Evolutionary conservation across 2,888 invertebrate species (phyloP), one percentile per base, ranked within the genome.

Genomic region (Branchellion lobata): DNA sequence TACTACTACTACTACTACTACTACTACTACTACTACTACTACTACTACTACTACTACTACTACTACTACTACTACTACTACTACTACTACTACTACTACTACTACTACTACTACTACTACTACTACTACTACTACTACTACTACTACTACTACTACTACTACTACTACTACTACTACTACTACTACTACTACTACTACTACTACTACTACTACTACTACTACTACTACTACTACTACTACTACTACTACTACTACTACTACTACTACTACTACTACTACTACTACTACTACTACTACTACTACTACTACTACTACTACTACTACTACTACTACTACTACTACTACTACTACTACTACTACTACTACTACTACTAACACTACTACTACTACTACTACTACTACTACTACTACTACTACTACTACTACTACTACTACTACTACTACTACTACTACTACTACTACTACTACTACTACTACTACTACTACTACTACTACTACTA

Each of bases 21-120:
- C 65, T 65, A 65, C 65, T 65, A 65, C 65, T 65, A 65, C 65
- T 65, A 65, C 65, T 65, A 65, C 65, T 65, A 65, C 65, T 65
- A 65, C 65, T 40, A 40, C 40, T 71, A 71, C 34, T 71, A 71
- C 34, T 71, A 71, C 71, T 71, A 71, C 71, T 71, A 71, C 71
- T 71, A 71, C 71, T 71, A 71, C 71, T 71, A 71, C 71, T 71
- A 71, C 71, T 71, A 71, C 71, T 71, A 71, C 71, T 71, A 71
- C 71, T 71, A 71, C 34, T 71, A 71, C 34, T 71, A 71, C 34
- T 71, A 71, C n/a, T 71, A 71, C 71, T 71, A 71, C 71, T 71
- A 71, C 71, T 71, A 71, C 71, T 71, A 71, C 71, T 71, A 71
- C 34, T 71, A 71, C 71, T 71, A 71, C 29, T 71, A 33, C 71